Evolutionary conservation across 2,113 vertebrate genomes (phyloP).

Genomic region (Turnix velox): DNA sequence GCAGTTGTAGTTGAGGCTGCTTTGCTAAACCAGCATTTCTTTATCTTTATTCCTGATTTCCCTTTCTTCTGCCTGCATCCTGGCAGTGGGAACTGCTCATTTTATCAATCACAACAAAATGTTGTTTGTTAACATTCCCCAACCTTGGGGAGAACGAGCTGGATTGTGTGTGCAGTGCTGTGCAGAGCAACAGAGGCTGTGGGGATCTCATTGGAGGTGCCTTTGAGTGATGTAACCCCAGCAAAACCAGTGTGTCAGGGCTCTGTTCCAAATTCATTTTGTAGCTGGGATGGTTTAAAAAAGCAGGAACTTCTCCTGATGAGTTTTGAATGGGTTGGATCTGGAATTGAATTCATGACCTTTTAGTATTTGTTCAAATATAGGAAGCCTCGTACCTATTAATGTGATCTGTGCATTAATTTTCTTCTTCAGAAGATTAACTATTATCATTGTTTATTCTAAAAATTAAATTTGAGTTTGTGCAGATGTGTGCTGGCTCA

Average conservation of each 20-base stretch:
- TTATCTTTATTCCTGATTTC: not conserved
- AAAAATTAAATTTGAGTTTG: not conserved
- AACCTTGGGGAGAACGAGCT: not conserved
- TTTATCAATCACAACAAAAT: not conserved
- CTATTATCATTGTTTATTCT: not conserved
- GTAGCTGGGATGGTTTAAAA: not conserved
- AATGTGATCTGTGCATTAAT: not conserved
- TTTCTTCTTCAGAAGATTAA: not conserved
- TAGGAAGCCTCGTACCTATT: not conserved
- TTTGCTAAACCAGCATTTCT: not conserved
- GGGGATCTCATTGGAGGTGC: not conserved
- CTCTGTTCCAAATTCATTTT: not conserved
- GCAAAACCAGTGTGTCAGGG: not conserved
- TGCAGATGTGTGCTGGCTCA: not conserved
- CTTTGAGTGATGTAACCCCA: not conserved
- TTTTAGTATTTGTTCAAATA: not conserved
- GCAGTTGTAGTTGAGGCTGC: not conserved
- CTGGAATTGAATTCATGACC: not conserved
- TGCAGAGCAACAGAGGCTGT: fast-evolving
- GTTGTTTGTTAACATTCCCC: not conserved
- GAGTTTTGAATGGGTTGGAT: not conserved
- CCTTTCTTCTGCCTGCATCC: not conserved
- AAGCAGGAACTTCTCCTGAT: not conserved
- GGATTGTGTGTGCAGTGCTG: not conserved
- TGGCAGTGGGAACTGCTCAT: not conserved